Evolutionary conservation across 2,797 vertebrate genomes (phyloP).

Genomic region (Loriculus beryllinus): DNA sequence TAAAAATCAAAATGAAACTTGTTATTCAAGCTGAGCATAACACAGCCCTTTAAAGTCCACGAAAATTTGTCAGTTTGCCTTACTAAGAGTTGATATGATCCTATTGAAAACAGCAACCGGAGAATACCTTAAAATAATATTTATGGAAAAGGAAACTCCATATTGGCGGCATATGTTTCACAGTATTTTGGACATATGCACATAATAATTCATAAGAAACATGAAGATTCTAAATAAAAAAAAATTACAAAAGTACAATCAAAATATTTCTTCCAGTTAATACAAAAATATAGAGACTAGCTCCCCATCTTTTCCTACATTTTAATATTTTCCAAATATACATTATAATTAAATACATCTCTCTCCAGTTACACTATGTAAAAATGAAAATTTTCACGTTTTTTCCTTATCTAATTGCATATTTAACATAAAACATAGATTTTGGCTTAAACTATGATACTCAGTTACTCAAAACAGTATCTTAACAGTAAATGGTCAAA

Average conservation of each 20-base stretch:
- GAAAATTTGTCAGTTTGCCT: neutral
- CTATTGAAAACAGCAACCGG: neutral
- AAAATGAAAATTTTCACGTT: neutral
- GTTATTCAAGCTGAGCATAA: neutral
- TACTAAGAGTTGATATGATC: neutral
- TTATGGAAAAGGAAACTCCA: neutral
- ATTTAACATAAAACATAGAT: neutral
- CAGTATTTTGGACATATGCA: neutral
- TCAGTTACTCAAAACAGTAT: neutral
- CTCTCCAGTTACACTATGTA: neutral
- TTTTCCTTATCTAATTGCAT: neutral
- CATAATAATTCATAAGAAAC: neutral
- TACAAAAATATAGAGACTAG: neutral
- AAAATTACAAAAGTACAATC: neutral
- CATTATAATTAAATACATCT: neutral
- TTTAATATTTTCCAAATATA: accelerated
- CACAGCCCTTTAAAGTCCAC: neutral
- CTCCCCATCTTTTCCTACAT: neutral
- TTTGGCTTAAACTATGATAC: neutral
- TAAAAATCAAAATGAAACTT: neutral
- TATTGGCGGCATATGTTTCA: neutral
- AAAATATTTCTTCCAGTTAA: neutral
- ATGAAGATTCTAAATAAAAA: neutral
- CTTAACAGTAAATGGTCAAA: neutral
- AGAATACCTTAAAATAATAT: neutral